Conservation (phyloP, 1,140 invertebrate genomes). For the Euura lappo region DNA sequence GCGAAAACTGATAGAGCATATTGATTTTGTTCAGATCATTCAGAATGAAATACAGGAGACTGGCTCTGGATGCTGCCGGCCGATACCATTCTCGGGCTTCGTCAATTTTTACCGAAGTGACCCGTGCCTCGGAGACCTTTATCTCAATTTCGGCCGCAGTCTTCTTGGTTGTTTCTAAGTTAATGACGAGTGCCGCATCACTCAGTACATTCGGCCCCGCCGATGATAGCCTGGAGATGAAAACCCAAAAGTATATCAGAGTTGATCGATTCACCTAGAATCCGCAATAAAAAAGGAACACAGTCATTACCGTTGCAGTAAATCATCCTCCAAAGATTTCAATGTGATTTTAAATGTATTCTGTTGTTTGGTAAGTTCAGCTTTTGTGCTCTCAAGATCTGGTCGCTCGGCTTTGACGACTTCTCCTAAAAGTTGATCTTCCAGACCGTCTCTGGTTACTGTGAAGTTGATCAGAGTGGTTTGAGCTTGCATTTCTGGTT, state of each 20-base stretch:
- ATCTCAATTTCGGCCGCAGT: conserved; percentile 90
- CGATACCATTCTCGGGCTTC: conserved; percentile 89
- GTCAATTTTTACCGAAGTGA: conserved; percentile 88
- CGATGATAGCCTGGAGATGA: conserved; percentile 71
- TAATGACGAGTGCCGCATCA: conserved; percentile 88
- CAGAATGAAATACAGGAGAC: conserved; percentile 92
- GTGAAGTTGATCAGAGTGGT: conserved; percentile 95
- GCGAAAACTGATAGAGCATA: conserved; percentile 94
- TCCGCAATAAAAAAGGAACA: neutral
- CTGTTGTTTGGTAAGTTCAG: conserved; percentile 87
- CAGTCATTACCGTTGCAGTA: conserved; percentile 66
- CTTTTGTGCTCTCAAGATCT: conserved; percentile 80
- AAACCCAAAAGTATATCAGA: conserved; percentile 6
- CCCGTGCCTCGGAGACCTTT: conserved; percentile 84
- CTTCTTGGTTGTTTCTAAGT: conserved; percentile 92
- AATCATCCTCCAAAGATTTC: conserved; percentile 88
- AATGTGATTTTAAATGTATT: conserved; percentile 94
- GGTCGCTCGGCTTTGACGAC: conserved; percentile 93
- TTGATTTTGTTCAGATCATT: conserved; percentile 94
- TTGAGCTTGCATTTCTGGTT: conserved; percentile 96
- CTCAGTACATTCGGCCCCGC: conserved; percentile 91
- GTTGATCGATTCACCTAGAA: neutral
- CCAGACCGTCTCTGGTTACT: conserved; percentile 89
- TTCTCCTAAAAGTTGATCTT: conserved; percentile 92
- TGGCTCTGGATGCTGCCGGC: conserved; percentile 83